Evolutionary conservation across 2,888 invertebrate genomes (phyloP), one percentile per base, ranked within the genome.

Genomic region (Hipparchia sbordonii): DNA sequence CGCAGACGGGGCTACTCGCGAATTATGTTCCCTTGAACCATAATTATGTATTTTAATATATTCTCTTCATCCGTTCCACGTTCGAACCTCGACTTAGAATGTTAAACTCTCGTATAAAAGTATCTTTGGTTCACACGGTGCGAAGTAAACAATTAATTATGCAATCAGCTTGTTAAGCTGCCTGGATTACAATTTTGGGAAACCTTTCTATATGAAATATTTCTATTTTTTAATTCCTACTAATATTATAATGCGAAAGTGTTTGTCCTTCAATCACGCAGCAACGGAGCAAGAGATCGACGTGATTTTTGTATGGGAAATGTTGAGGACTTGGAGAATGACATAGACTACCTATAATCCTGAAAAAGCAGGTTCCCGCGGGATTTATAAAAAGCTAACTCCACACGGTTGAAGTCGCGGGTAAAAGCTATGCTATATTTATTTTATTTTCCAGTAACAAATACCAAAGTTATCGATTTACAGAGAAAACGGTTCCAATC

Each of bases 31-130:
- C 83, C 82, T 80, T 78, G 82, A 84, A 85, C 83, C 84, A 84
- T 89, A 91, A 91, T 92, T 91, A 90, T 87, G 85, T 90, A 90
- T 91, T 89, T 89, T 89, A 90, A 91, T 90, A 85, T 89, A 90
- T 89, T 89, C 87, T 78, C 84, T 82, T 81, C 85, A 86, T 86
- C 83, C 84, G 80, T 83, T 86, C 81, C 82, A 79, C 79, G 83
- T 85, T 86, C 84, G 61, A 80, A 76, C 78, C 78, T 76, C 79
- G 79, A 81, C 81, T 80, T 77, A 79, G 81, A 81, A 84, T 82
- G 77, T 82, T 81, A 83, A 86, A 84, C 85, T 85, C 82, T 82
- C 85, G 23, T 23, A 23, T 23, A 23, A 23, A 23, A 23, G 13
- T 33, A 61, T 48, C 5, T 7, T 10, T n/a, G 39, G 71, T 67